Base-by-base conservation (phyloP, 2,113 vertebrate genomes). In the Dolichallabes microphthalmus region DNA sequence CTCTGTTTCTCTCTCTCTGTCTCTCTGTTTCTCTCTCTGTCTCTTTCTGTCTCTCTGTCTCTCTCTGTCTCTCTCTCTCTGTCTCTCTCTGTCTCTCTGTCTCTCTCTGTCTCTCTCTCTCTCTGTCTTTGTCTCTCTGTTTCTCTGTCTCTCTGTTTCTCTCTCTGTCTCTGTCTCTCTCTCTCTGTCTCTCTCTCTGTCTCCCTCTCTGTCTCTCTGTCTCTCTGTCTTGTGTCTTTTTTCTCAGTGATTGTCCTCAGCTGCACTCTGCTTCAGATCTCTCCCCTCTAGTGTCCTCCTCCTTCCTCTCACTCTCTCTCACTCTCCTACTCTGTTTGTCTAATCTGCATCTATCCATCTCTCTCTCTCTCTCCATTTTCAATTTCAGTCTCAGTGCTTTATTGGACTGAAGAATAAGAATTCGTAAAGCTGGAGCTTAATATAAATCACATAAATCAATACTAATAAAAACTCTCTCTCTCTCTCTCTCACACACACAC, bases 261-360 rank as follows among this genome's bases (percentile, higher is more conserved):
- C 68, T 39, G 68, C 32, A 68, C 68, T 39, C 66, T 35, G 14
- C 8, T 20, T 69, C 68, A 20, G 7, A 10, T 71, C 32, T 22
- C 32, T 71, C 66, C 19, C 30, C 7, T 69, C 27, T 68, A 30
- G 32, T 68, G 14, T 69, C 66, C 7, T 50, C 15, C 7, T 30
- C 45, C 25, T 52, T 68, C 63, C 19, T 64, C 68, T 53, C 20
- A 15, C 53, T 69, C 68, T 75, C 85, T 87, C 85, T 88, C 86
- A 84, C 12, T 82, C n/a, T 60, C 79, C 52, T 27, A 57, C 64
- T 69, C 82, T 71, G 85, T 92, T 86, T 86, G 45, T 87, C 60
- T 85, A 80, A 60, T 45, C 68, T 73, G 68, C 57, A 71, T 73
- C 15, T 66, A 84, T 75, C 27, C 0, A 60, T 71, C 32, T 74